Evolutionary conservation across 2,113 vertebrate genomes (phyloP), one percentile per base, ranked within the genome.

Genomic region (Athene cunicularia): DNA sequence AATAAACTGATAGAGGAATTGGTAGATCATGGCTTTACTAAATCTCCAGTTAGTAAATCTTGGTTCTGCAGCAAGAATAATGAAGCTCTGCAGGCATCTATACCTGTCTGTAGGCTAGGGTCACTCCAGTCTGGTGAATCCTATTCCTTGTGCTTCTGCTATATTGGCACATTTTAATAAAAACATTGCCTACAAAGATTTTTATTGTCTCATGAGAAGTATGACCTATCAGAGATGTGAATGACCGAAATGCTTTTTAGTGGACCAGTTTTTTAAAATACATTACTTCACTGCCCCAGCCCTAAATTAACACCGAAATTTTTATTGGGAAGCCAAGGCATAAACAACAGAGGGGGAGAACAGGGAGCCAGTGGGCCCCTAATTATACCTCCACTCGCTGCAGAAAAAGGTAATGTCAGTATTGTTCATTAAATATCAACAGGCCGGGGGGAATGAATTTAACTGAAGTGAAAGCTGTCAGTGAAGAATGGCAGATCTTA

Each of bases 341-440:
- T 64, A 79, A 91, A 82, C 9, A 72, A 17, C 10, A 47, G 12
- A 41, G 1, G 6, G 5, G 22, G 27, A 76, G 18, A 75, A 32
- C 4, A 45, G 26, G 8, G 23, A 89, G 16, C 18, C 19, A 5
- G 28, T n/a, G 22, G 24, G 6, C 14, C 22, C 26, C 22, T 49
- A 37, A 64, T 47, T 85, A 14, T 41, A 56, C 28, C 23, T 59
- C 20, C 5, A 24, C 66, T 91, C 92, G 20, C 56, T 82, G 14
- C 52, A 77, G 37, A 62, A 64, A 49, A 64, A 95, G 56, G 33
- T 80, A 39, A 35, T 32, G 6, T 64, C 75, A 82, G 16, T 90
- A 37, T 56, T 94, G 53, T 94, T 96, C 50, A 60, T 12, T 88
- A 82, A 94, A 89, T 91, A 80, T 39, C 58, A 94, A 18, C 12